Evolutionary conservation across 2,888 invertebrate species (phyloP).

Genomic region (Caenorhabditis plicata): DNA sequence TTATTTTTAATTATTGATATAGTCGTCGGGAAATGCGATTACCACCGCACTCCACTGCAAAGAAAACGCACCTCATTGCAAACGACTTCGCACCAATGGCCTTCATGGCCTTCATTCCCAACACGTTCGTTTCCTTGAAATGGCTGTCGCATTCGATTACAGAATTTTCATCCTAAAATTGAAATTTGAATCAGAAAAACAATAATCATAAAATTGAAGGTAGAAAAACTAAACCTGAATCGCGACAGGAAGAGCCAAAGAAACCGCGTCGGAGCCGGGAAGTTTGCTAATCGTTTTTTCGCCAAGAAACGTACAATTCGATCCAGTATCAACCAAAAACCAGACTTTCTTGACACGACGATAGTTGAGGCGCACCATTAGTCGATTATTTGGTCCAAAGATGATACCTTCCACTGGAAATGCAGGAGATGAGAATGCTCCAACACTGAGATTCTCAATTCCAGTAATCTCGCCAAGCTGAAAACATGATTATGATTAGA

Average conservation of each 20-base stretch:
- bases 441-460: conserved; percentile 29
- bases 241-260: conserved; percentile 24
- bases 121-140: conserved; percentile 27
- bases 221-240: too few species aligned
- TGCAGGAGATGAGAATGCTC: conserved; percentile 25
- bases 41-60: too few species aligned
- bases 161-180: conserved; percentile 28
- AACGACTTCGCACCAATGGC: too few species aligned
- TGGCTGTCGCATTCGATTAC: conserved; percentile 42
- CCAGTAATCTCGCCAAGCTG: conserved; percentile 36
- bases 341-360: conserved; percentile 37
- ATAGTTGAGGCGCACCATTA: conserved; percentile 35
- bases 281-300: conserved; percentile 31
- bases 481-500: conserved; percentile 35
- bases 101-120: conserved; percentile 28
- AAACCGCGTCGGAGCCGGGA: conserved; percentile 29
- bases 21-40: too few species aligned
- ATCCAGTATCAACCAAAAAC: conserved; percentile 33
- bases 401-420: conserved; percentile 37
- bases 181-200: conserved; percentile 22
- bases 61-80: too few species aligned
- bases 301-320: conserved; percentile 36
- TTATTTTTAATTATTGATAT: too few species aligned
- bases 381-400: conserved; percentile 34
- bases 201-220: too few species aligned